Evolutionary conservation across 2,888 invertebrate species (phyloP), one percentile per base, ranked within the genome.

Genomic region (Pachycephus smyrnensis): DNA sequence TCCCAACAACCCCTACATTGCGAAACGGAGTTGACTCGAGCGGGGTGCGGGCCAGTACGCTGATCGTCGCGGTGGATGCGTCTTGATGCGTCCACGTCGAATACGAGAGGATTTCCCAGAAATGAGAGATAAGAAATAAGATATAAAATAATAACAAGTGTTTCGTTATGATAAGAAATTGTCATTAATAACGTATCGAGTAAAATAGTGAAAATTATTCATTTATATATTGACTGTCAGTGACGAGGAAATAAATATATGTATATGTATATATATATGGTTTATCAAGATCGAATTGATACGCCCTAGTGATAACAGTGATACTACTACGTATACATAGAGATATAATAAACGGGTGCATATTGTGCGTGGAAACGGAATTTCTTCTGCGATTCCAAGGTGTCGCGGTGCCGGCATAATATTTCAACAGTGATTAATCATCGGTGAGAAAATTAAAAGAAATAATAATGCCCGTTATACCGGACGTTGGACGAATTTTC

Each of bases 31-130:
- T 75, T 75, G 75, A 75, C 75, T 75, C 68, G 69, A 31, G 75
- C 75, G 68, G 75, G 75, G 75, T 75, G 75, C 75, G 75, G 75
- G 75, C 75, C 68, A 68, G 75, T 68, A 68, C 68, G 75, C 68
- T 75, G 31, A 37, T 68, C 33, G 40, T 75, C 68, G 68, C 75
- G 68, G 71, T 31, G 71, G 71, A 71, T 32, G 37, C 75, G 33
- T 55, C 75, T 68, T 35, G 68, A 30, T n/a, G 37, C 35, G 31
- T 36, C 30, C 35, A n/a, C n/a, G 15, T 6, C 74, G 74, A 55
- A 2, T 2, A 55, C 55, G 55, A 9, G 23, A 9, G 4, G 4
- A 35, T 35, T 35, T 35, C 1, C 35, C 6, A 1, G n/a, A n/a
- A 35, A 35, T 35, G 35, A 35, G 35, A 35, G 4, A 35, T 35